Evolutionary conservation across 2,888 invertebrate genomes (phyloP).

Genomic region (Mactromeris polynyma): DNA sequence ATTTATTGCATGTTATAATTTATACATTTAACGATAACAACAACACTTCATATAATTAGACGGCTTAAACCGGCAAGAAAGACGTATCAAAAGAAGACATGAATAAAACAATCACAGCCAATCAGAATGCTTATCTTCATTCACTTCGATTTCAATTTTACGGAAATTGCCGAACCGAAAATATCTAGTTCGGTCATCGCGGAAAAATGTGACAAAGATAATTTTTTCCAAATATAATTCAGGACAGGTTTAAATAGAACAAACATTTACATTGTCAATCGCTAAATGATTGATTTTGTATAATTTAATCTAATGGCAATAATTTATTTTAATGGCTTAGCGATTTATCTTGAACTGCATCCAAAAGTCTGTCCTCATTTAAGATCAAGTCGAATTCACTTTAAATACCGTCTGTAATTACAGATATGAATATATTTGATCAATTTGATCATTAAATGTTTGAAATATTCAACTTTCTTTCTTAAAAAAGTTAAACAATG

Average conservation of each 20-base stretch:
- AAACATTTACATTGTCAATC: not conserved
- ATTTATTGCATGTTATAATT: not conserved
- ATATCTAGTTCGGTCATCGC: not conserved
- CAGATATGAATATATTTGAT: not conserved
- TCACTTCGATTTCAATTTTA: not conserved
- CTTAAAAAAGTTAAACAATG: not conserved
- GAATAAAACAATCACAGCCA: not conserved
- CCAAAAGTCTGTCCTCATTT: not conserved
- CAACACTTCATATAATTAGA: not conserved
- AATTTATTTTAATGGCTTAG: not conserved
- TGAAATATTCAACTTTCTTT: not conserved
- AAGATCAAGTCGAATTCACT: not conserved
- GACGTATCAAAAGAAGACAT: not conserved
- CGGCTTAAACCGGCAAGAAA: conserved; percentile 14
- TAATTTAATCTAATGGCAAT: not conserved
- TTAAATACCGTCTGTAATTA: not conserved
- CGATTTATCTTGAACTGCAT: not conserved
- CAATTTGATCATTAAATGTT: not conserved
- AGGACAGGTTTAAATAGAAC: not conserved
- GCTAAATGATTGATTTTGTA: not conserved
- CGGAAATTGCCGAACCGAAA: not conserved
- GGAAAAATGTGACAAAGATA: not conserved
- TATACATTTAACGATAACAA: not conserved
- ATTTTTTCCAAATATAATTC: not conserved
- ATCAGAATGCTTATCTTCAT: not conserved